Evolutionary conservation across 2,113 vertebrate species (phyloP), one percentile per base, ranked within the genome.

Genomic region (sheep (Ovis aries)): DNA sequence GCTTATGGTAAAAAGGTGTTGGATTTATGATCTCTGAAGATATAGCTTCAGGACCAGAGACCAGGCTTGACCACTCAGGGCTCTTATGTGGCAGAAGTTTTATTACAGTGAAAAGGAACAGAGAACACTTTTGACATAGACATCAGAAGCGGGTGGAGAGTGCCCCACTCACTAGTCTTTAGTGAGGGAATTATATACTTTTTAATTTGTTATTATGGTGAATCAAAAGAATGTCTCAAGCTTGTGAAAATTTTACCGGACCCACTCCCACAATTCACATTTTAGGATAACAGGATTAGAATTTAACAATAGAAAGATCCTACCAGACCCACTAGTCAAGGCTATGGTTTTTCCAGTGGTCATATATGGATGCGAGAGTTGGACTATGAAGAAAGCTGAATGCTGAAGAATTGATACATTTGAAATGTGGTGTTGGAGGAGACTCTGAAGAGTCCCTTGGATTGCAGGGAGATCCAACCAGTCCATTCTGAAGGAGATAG

Each of bases 101-200:
- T 40, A 40, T 71, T 23, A 23, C n/a, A 71, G 19, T 71, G 67
- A 12, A 71, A 71, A 40, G 67, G 17, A 5, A 23, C 19, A 23
- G 67, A 71, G 19, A 40, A 40, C 2, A 1, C 19, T 23, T 71
- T 36, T 71, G n/a, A 71, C n/a, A 40, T 36, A 12, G n/a, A 71
- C n/a, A 71, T 21, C n/a, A 71, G n/a, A 71, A 6, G n/a, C 1
- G n/a, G n/a, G 9, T 0, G 1, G 67, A 71, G 5, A 71, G n/a
- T 71, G 67, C n/a, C 19, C 17, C n/a, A 71, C 19, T 21, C 0
- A 0, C 64, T 71, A 23, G 64, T 71, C 19, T 12, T 71, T 71
- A 71, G 64, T 0, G 0, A 71, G 67, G n/a, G 67, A 71, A 23
- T 71, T 40, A 40, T 23, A 6, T 23, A 12, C 9, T 40, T 71